A percentile compares a stretch with the other conserved stretches of the same genome.
Conservation (phyloP, 2,888 invertebrate genomes). For the Petrophora chlorosata region DNA sequence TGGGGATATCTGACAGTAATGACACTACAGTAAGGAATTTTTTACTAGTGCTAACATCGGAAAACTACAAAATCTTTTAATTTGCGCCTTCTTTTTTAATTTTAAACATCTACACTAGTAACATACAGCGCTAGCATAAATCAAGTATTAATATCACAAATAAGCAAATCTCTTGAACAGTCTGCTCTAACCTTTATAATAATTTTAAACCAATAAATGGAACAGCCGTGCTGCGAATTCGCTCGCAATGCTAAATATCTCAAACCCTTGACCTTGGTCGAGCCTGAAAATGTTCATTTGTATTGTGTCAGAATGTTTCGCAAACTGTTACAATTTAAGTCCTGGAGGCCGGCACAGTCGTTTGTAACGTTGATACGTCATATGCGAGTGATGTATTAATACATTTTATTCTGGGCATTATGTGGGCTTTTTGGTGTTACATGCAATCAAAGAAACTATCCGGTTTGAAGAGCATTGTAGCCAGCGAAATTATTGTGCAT, state of each 20-base stretch:
- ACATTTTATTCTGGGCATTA: not conserved
- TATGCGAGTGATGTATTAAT: constrained; percentile 16
- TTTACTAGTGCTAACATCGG: too few species aligned
- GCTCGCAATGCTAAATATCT: constrained; percentile 32
- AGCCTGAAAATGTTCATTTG: constrained; percentile 41
- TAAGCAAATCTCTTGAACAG: not conserved
- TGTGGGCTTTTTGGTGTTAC: not conserved
- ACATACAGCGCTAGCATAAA: too few species aligned
- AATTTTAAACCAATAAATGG: constrained; percentile 24
- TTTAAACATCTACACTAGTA: too few species aligned
- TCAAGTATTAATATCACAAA: too few species aligned
- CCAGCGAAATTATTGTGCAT: too few species aligned
- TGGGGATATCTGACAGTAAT: too few species aligned
- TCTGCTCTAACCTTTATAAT: not conserved
- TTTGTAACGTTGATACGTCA: constrained; percentile 37
- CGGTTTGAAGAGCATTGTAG: too few species aligned
- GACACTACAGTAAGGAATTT: too few species aligned
- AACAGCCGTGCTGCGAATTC: constrained; percentile 28
- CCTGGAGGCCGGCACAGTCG: constrained; percentile 36
- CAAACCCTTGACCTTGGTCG: constrained; percentile 46
- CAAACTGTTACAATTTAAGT: constrained; percentile 37
- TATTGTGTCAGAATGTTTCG: constrained; percentile 44
- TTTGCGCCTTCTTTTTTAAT: too few species aligned
- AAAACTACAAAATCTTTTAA: too few species aligned
- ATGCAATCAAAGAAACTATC: too few species aligned